Evolutionary conservation across 2,797 vertebrate genomes (phyloP).

Genomic region (Telmatherina bonti): DNA sequence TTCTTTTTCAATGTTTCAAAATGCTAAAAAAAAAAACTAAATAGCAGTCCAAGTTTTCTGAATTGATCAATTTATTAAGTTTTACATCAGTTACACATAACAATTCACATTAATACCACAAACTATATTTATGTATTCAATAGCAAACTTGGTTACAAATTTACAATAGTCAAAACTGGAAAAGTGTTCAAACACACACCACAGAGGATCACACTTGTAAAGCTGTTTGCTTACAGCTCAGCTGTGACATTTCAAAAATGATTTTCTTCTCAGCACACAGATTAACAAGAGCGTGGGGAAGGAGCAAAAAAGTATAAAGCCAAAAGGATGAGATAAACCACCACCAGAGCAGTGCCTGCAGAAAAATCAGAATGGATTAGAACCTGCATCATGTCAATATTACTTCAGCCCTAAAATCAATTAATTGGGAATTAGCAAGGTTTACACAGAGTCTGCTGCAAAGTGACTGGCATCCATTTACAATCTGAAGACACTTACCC

Average conservation of each 20-base stretch:
- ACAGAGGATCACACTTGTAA: not conserved
- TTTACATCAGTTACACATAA: slow-evolving; percentile 32
- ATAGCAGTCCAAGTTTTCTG: not conserved
- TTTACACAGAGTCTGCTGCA: not conserved
- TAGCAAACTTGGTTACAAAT: not conserved
- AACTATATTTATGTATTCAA: slow-evolving; percentile 24
- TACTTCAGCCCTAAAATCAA: too few species aligned
- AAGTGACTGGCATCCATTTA: not conserved
- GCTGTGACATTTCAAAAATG: not conserved
- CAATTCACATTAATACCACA: slow-evolving; percentile 28
- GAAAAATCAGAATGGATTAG: slow-evolving; percentile 7
- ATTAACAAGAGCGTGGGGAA: slow-evolving; percentile 85
- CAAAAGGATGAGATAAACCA: slow-evolving; percentile 89
- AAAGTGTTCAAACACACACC: not conserved
- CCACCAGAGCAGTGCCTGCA: slow-evolving; percentile 86
- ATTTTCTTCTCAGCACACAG: not conserved
- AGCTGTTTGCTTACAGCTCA: not conserved
- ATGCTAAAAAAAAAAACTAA: not conserved
- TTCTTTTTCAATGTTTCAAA: not conserved
- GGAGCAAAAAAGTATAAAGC: slow-evolving; percentile 88
- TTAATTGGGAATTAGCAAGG: not conserved
- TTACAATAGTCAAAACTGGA: not conserved
- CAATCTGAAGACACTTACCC: slow-evolving; percentile 74
- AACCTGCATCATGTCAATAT: not conserved
- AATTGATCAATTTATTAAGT: slow-evolving; percentile 59